Evolutionary conservation across 2,888 invertebrate species (phyloP), one percentile per base, ranked within the genome.

Genomic region (Pandemis corylana): DNA sequence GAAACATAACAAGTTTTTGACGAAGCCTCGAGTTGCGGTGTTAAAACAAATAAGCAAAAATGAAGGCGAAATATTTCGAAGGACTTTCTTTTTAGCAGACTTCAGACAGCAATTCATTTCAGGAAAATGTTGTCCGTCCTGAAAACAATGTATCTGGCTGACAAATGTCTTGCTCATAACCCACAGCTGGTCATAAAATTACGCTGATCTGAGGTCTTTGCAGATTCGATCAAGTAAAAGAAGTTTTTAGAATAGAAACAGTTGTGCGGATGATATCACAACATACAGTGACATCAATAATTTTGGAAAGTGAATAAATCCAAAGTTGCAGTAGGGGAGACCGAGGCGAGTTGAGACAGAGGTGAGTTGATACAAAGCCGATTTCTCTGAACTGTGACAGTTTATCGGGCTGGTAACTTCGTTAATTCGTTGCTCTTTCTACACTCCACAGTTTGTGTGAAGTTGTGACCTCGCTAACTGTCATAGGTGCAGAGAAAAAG

Each of bases 1-100:
- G 10, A 46, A 13, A 62, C 13, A 62, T 36, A 61, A 59, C 10
- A 2, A 41, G 41, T 10, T 62, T 62, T 62, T 36, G 12, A 36
- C 13, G 41, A 62, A 62, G n/a, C 13, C 10, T 41, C 41, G 10
- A 62, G 62, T 41, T 62, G 41, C 41, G 41, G 62, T 62, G n/a
- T n/a, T 62, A 41, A 62, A 62, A n/a, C n/a, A 62, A 62, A 62
- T 41, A 62, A 62, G 62, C 62, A 62, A 41, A 59, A 62, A 62
- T n/a, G 5, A n/a, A 41, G n/a, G n/a, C 7, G 41, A 13, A 62
- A 62, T 6, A n/a, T 13, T 36, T 41, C 28, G 12, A 28, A 59
- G n/a, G 7, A 41, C 13, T 41, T 62, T 62, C 41, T 41, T 62
- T 62, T 62, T 41, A 62, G 62, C 62, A 41, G 62, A 62, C 62